Percentiles rank a stretch among this genome's conserved stretches.
Conservation (phyloP, 2,888 invertebrate species). For the Rhagophthalmus giganteus region DNA sequence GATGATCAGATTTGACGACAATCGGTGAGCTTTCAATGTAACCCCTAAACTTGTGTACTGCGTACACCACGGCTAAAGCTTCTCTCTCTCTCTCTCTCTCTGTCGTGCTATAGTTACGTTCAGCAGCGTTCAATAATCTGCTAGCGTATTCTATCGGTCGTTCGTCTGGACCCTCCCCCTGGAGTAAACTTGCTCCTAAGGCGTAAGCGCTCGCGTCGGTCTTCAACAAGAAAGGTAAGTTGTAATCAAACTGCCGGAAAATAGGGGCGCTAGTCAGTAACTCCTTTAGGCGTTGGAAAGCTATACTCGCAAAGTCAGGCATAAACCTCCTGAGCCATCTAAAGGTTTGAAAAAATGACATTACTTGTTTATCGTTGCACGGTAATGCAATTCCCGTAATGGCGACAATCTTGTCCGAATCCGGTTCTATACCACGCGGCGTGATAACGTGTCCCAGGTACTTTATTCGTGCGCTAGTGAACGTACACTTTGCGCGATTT, state of each 20-base stretch:
- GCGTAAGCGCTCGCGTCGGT: not conserved
- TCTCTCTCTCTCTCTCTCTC: not conserved
- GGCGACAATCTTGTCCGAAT: not conserved
- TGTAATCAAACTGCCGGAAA: not conserved
- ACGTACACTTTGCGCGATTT: constrained; percentile 36
- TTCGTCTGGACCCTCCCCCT: constrained; percentile 34
- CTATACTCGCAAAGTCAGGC: not conserved
- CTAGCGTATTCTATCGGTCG: constrained; percentile 40
- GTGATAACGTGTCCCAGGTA: not conserved
- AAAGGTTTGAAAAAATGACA: constrained; percentile 1
- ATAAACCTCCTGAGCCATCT: not conserved
- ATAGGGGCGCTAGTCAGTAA: not conserved
- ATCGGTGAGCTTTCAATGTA: not conserved
- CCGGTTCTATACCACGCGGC: not conserved
- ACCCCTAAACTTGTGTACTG: not conserved
- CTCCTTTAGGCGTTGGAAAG: not conserved
- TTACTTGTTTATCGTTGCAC: not conserved
- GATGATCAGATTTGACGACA: not conserved
- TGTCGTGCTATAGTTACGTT: constrained; percentile 26
- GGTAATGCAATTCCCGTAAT: not conserved
- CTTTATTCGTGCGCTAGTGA: constrained; percentile 12
- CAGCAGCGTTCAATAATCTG: constrained; percentile 35
- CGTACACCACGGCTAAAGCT: not conserved
- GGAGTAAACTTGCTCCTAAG: constrained; percentile 6
- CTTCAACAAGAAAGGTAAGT: not conserved